Base-by-base conservation (phyloP, 1,140 invertebrate species). In the Drosophila rufa region DNA sequence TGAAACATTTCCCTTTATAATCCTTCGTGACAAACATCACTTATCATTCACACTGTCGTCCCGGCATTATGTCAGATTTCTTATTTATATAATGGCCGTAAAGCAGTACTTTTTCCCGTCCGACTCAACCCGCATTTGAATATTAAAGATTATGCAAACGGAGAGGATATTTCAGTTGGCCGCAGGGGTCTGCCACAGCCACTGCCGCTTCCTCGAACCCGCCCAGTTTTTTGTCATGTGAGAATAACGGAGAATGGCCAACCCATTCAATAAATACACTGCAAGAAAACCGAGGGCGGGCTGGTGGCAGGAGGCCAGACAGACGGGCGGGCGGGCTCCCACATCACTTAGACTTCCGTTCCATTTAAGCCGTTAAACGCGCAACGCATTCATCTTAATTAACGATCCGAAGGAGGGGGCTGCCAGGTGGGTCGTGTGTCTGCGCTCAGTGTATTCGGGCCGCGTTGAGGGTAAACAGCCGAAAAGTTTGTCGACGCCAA, bases 351-450 rank as follows among this genome's bases (percentile, higher is more conserved):
- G 80, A 73, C 69, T 89, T 90, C 78, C 84, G 80, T 78, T 71
- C 79, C 84, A 89, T 90, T 89, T 89, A 89, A 80, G 78, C 74
- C 73, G 84, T 56, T 89, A 89, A 89, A 89, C 69, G 85, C 61
- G 40, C 84, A 62, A 84, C 80, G 84, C 84, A 89, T 89, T 81
- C 85, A 90, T 89, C 84, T 89, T 89, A 89, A 89, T 89, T 89
- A 89, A 82, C 74, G 57, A 46, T n/a, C 12, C 19, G 22, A 8
- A 3, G 25, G 11, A 15, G 40, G 25, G 17, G 47, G 17, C 45
- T n/a, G 8, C 19, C 12, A 66, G 42, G 53, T 38, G 58, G 50
- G 19, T 17, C 9, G 17, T 43, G 53, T 33, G 53, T 40, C 53
- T 40, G 36, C 22, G 67, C 38, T 38, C 46, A 71, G 67, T 74